Percentiles rank a stretch among this genome's conserved stretches.
Evolutionary conservation across 1,140 invertebrate species (phyloP).

Genomic region (Coenobita brevimanus): DNA sequence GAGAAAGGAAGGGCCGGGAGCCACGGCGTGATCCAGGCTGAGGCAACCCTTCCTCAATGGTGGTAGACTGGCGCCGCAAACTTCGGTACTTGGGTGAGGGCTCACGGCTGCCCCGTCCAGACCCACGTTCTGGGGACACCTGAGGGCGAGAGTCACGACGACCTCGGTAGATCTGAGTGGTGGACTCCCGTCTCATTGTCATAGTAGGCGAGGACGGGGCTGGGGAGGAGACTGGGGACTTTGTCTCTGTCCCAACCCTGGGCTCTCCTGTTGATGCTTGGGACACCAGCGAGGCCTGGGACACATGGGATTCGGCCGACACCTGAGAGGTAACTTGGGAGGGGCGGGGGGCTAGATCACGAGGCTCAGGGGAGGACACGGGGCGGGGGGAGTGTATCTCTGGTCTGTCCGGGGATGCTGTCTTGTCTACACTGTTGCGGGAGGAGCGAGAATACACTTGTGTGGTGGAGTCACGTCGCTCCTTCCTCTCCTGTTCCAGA

Average conservation of each 20-base stretch:
- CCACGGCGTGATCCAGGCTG: constrained; percentile 78
- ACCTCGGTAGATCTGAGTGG: constrained; percentile 82
- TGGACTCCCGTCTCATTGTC: constrained; percentile 84
- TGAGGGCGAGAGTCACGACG: constrained; percentile 82
- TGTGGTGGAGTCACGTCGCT: constrained; percentile 65
- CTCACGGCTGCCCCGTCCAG: constrained; percentile 74
- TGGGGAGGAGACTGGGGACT: constrained; percentile 67
- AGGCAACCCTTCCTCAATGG: constrained; percentile 83
- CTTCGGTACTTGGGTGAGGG: constrained; percentile 80
- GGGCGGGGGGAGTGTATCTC: constrained; percentile 49
- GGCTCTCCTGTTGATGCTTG: constrained; percentile 44
- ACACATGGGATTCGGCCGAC: constrained; percentile 61
- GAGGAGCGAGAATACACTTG: constrained; percentile 62
- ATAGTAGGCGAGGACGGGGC: constrained; percentile 72
- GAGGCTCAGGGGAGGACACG: constrained; percentile 58
- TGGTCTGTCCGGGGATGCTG: constrained; percentile 53
- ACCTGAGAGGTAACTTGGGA: constrained; percentile 50
- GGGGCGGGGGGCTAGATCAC: constrained; percentile 47
- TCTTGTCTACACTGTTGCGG: constrained; percentile 62
- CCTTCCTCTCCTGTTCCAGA: constrained; percentile 68
- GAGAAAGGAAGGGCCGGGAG: constrained; percentile 87
- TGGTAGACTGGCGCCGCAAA: constrained; percentile 87
- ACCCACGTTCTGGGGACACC: constrained; percentile 79
- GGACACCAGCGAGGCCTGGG: constrained; percentile 58
- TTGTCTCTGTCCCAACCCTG: constrained; percentile 40